Percentiles rank a stretch among this genome's conserved stretches.
Conservation (phyloP, 2,888 invertebrate genomes). For the Euproctis similis region DNA sequence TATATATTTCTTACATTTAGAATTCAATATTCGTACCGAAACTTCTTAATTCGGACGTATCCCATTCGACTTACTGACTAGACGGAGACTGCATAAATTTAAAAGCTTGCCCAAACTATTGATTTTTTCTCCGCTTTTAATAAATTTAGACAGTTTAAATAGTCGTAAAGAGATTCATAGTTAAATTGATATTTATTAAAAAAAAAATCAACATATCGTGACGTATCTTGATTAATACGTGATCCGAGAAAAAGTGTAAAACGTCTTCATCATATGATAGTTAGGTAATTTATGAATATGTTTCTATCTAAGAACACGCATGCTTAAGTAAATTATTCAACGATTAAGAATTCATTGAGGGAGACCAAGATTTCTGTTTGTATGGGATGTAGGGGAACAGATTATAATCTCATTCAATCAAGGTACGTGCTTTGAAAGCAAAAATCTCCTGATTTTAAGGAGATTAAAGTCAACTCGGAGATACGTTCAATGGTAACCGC, state of each 20-base stretch:
- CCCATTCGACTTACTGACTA: too few species aligned
- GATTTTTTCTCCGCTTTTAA: too few species aligned
- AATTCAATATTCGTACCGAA: too few species aligned
- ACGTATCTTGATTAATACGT: conserved; percentile 9
- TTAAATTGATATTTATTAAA: too few species aligned
- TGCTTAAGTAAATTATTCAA: conserved; percentile 59
- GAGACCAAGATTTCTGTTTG: conserved; percentile 42
- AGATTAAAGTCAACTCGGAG: conserved; percentile 58
- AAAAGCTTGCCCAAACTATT: too few species aligned
- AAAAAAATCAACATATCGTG: too few species aligned
- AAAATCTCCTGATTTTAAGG: conserved; percentile 58
- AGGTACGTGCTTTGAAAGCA: conserved; percentile 61
- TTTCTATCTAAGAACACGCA: conserved; percentile 36
- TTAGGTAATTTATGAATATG: conserved; percentile 12
- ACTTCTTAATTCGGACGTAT: too few species aligned
- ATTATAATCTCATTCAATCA: conserved; percentile 65
- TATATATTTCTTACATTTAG: too few species aligned
- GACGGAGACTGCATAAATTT: too few species aligned
- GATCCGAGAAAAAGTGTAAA: conserved; percentile 4
- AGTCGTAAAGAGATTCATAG: too few species aligned
- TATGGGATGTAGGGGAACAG: conserved; percentile 53
- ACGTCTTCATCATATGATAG: background rate
- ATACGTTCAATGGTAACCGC: conserved; percentile 42
- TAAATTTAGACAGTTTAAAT: too few species aligned
- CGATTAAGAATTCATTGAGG: conserved; percentile 50